Base-by-base conservation (phyloP, 2,797 vertebrate genomes). In the Spinus pinus region DNA sequence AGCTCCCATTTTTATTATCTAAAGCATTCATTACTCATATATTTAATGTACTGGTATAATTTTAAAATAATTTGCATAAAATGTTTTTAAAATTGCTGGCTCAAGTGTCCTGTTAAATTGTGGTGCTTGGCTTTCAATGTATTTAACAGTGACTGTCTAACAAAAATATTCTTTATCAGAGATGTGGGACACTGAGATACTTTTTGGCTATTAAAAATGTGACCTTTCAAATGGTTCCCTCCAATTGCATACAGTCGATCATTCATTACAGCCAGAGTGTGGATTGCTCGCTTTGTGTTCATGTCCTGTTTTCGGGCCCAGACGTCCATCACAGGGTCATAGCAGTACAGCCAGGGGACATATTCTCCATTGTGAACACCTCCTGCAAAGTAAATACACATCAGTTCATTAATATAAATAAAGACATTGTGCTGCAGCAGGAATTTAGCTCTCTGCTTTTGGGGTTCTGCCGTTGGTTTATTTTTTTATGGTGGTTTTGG, bases 191-290 rank as follows among this genome's bases (percentile, higher is more conserved):
- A 94, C 49, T 49, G 81, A 95, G 96, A 96, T 80, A 81, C 51
- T 96, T 94, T 87, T 95, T 79, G 0, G 13, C 65, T 88, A 82
- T 95, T 97, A 87, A 88, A 93, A 96, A 84, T 92, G 96, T 98
- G 97, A 99, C 99, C 99, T 99, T 99, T 99, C 98, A 99, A 97
- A 98, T 99, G 99, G 98, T 99, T 99, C 97, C 99, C 99, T 96
- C 99, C 99, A 94, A 99, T 99, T 82, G 99, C 99, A 81, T 99
- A 99, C 80, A 99, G 98, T 92, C 99, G 99, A 94, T 99, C 99
- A 86, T 99, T 99, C 99, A 99, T 99, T 94, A 99, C 99, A 88
- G 99, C 99, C 95, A 99, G 98, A 84, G 99, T 98, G 91, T 99
- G 99, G 98, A 99, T 99, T 50, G 99, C 99, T 8, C 99, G 98